Base-by-base conservation (phyloP, 92 coral and sea anemone genomes). In the Pocillopora grandis region DNA sequence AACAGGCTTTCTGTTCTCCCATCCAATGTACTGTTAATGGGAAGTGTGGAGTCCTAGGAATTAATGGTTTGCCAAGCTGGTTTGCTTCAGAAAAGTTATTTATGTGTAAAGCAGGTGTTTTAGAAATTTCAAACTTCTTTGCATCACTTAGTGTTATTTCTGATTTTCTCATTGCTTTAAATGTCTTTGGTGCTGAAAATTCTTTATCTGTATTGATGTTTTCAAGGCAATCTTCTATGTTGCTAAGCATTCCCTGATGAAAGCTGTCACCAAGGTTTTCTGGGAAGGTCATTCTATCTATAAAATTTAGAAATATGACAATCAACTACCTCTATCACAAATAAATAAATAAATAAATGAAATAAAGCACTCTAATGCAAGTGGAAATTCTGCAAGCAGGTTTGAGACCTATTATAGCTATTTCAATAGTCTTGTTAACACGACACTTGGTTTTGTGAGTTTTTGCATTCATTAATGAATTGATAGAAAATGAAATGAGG, bases 221-320 rank as follows among this genome's bases (percentile, higher is more conserved):
- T 66, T 65, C 84, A 61, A 61, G 42, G 19, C 78, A 69, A 67
- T 19, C 20, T 17, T 31, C 76, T 21, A 58, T 64, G 33, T 37
- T 58, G 19, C 56, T 21, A 10, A 90, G 80, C 35, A 85, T 75
- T 37, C 92, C 95, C 55, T 86, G 85, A 62, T 89, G 76, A 65
- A 92, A 92, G 79, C 76, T 74, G 56, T 83, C 80, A 42, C 86
- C 90, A 83, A 92, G 89, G 71, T 92, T 90, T 76, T 89, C 91
- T 48, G 95, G 95, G 58, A 92, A 92, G 62, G 72, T 23, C 58
- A 89, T 37, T 36, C 87, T 65, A 62, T 68, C 88, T 88, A 66
- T 62, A 35, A 78, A 31, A 70, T 12, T 9, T 20, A 72, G 23
- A 48, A 36, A 18, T 20, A 48, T 42, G 36, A 73, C 57, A 72